These are phyloP conservation scores for Scaptomyza graminum DNA, from an alignment of 1,140 invertebrate genomes.

Conservation along the genomic window DNA sequence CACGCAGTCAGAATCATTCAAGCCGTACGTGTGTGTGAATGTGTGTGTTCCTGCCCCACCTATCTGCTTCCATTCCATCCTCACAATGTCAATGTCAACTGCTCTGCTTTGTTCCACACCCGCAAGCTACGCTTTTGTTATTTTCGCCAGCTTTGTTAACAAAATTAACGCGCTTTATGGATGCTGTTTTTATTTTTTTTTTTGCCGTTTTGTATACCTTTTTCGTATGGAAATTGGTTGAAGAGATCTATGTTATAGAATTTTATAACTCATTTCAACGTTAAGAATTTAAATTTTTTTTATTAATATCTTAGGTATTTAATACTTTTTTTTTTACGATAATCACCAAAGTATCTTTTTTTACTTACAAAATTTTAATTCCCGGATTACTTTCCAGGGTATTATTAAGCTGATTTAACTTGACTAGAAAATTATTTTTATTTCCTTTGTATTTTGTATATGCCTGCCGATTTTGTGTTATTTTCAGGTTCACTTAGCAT, in stretches of 20 bases:
- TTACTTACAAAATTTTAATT: no score
- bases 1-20: slow-evolving; percentile 33
- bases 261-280: no score
- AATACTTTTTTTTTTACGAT: no score
- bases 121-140: background rate
- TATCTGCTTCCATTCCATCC: slow-evolving; percentile 21
- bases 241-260: background rate
- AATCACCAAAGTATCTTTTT: no score
- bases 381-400: no score
- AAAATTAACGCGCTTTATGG: slow-evolving; percentile 61
- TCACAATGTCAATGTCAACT: slow-evolving; percentile 69
- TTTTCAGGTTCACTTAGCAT: slow-evolving; percentile 83
- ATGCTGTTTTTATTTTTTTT: slow-evolving; percentile 43
- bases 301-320: no score
- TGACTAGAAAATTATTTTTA: background rate
- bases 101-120: background rate
- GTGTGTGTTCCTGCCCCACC: slow-evolving; percentile 17
- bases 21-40: slow-evolving; percentile 14
- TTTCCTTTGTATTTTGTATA: slow-evolving; percentile 4
- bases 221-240: background rate
- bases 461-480: slow-evolving; percentile 76
- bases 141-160: slow-evolving; percentile 29
- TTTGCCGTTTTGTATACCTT: slow-evolving; percentile 11
- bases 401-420: no score
- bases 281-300: no score